Conservation (phyloP, 2,888 invertebrate species). For the Molanna angustata region DNA sequence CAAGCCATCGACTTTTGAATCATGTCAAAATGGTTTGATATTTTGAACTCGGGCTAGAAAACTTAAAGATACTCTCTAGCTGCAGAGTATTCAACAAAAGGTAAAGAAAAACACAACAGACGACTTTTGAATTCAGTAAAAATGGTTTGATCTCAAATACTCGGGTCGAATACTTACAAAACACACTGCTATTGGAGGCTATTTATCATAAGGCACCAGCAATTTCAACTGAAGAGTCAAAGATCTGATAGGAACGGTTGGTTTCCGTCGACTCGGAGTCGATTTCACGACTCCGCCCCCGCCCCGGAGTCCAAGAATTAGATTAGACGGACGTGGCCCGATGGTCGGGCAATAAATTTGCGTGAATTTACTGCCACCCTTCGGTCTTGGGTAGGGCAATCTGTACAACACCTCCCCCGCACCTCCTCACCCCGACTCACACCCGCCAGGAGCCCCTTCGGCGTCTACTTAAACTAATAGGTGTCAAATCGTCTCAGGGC, state of each 20-base stretch:
- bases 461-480: constrained; percentile 6
- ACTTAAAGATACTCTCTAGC: too few species aligned
- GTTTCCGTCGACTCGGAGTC: neutral
- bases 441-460: neutral
- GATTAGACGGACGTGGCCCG: constrained; percentile 31
- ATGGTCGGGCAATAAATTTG: constrained; percentile 30
- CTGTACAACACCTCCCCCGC: constrained; percentile 5
- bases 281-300: constrained; percentile 9
- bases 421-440: too few species aligned
- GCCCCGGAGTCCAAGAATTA: constrained; percentile 27
- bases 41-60: too few species aligned
- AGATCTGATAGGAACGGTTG: neutral
- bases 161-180: too few species aligned
- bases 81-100: too few species aligned
- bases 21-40: too few species aligned
- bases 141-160: too few species aligned
- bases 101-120: too few species aligned
- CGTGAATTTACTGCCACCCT: constrained; percentile 28
- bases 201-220: too few species aligned
- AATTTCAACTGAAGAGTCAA: neutral
- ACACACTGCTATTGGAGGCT: too few species aligned
- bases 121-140: too few species aligned
- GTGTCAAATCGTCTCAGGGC: neutral
- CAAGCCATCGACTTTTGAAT: too few species aligned
- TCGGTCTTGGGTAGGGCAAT: neutral